Percentiles rank a stretch among this genome's conserved stretches.
Evolutionary conservation across 2,113 vertebrate species (phyloP).

Genomic region (Calypte anna): DNA sequence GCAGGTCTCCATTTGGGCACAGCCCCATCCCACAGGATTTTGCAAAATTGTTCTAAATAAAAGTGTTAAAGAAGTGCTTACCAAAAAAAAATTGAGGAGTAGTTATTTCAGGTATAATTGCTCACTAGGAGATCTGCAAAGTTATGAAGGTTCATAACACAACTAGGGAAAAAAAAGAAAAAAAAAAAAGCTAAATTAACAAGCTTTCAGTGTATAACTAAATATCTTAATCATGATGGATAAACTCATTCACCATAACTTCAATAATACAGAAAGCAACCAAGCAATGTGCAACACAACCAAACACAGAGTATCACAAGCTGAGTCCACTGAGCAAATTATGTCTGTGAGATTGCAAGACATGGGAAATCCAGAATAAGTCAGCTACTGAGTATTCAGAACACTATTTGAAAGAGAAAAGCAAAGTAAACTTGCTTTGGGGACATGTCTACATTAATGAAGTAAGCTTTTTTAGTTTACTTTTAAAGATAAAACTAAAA

Average conservation of each 20-base stretch:
- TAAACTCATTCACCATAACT: neutral
- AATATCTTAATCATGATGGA: neutral
- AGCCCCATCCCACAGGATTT: rapidly evolving
- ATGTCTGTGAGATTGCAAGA: neutral
- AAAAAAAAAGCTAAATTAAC: neutral
- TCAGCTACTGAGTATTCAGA: neutral
- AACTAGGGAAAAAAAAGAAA: neutral
- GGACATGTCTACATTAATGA: neutral
- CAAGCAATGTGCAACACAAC: neutral
- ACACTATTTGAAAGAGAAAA: neutral
- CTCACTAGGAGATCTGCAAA: neutral
- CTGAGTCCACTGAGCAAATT: neutral
- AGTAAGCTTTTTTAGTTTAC: neutral
- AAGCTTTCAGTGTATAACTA: neutral
- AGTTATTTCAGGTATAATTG: neutral
- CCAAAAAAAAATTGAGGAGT: neutral
- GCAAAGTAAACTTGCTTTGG: neutral
- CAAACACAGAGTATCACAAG: neutral
- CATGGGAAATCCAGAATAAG: neutral
- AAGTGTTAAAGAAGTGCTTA: neutral
- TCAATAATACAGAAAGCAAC: neutral
- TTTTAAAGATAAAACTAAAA: neutral
- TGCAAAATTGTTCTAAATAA: neutral
- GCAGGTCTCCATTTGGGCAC: neutral
- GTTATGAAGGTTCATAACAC: neutral